Evolutionary conservation across 2,888 invertebrate species (phyloP), one percentile per base, ranked within the genome.

Genomic region (Rhagonycha lutea): DNA sequence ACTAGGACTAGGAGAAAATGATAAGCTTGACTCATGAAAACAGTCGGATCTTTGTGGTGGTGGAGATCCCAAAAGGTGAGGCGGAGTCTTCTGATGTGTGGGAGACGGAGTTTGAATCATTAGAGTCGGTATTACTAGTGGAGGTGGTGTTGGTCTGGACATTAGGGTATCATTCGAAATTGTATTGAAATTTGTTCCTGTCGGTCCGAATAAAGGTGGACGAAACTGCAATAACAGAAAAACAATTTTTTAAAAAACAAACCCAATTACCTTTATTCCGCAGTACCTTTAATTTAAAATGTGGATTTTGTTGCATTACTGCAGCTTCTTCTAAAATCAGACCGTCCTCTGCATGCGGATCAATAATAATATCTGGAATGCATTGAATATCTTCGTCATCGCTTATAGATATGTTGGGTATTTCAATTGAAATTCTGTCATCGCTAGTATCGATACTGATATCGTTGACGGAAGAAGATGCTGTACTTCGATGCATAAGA

Each of bases 31-130:
- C 71, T 84, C 82, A 73, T 83, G 80, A 47, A 80, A 75, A 28
- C 80, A 86, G 79, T 84, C 86, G 47, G 88, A 86, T 79, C 89
- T 84, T 78, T 90, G 90, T 4, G 91, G 91, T 23, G 91, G 91
- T 7, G 91, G 91, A 23, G 91, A 91, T 32, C 90, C 90, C 0
- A 90, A 90, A 76, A 89, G 84, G 4, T 88, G 84, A 69, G 88
- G 85, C 4, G 89, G 88, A 18, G 87, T 82, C 32, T 86, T 86
- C 7, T 91, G 89, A 61, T 90, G 91, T 1, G 93, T 93, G 14
- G 94, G 94, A 3, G 93, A 93, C 0, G 94, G 92, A 68, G 93
- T 90, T 86, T 94, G 91, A 73, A 94, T 90, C 0, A 90, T 91
- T 24, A 94, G 86, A 12, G 91, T 89, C 1, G 94, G 94, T 70